phyloP scores from a whole-genome alignment of 2,888 invertebrate species.

The Drosophila conformis region DNA sequence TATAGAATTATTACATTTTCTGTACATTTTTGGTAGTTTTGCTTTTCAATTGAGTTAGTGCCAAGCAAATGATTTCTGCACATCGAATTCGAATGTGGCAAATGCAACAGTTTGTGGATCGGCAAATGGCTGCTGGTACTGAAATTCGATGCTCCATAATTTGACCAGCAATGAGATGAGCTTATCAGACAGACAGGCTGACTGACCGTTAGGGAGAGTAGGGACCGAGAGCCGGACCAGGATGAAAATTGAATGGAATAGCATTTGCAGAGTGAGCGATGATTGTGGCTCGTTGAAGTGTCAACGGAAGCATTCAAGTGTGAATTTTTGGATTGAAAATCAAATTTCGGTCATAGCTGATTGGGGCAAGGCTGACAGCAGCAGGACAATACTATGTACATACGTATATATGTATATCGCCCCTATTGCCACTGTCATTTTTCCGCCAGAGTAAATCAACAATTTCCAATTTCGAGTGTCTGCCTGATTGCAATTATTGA shows the following conservation, averaged over 20 bases:
- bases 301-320: slow-evolving; percentile 61
- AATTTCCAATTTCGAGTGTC: slow-evolving; percentile 51
- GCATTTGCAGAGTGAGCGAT: slow-evolving; percentile 30
- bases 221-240: background rate
- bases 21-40: background rate
- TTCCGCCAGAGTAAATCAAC: slow-evolving; percentile 44
- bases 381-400: slow-evolving; percentile 10
- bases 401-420: background rate
- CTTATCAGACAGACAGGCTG: slow-evolving; percentile 6
- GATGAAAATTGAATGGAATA: slow-evolving; percentile 31
- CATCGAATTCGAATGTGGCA: slow-evolving; percentile 26
- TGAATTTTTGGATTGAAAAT: slow-evolving; percentile 58
- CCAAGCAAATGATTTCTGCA: slow-evolving; percentile 3
- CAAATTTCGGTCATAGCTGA: slow-evolving; percentile 46
- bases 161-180: slow-evolving; percentile 44
- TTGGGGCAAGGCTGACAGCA: slow-evolving; percentile 13
- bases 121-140: slow-evolving; percentile 30
- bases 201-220: background rate
- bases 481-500: slow-evolving; percentile 67
- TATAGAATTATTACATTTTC: background rate
- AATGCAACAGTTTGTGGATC: slow-evolving; percentile 38
- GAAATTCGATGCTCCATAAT: slow-evolving; percentile 61
- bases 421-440: slow-evolving; percentile 11
- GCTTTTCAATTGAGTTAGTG: background rate
- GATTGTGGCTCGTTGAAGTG: slow-evolving; percentile 51